Conservation (phyloP, 37 sponge, comb jelly and placozoan genomes). For the Theonella swinhoei region DNA sequence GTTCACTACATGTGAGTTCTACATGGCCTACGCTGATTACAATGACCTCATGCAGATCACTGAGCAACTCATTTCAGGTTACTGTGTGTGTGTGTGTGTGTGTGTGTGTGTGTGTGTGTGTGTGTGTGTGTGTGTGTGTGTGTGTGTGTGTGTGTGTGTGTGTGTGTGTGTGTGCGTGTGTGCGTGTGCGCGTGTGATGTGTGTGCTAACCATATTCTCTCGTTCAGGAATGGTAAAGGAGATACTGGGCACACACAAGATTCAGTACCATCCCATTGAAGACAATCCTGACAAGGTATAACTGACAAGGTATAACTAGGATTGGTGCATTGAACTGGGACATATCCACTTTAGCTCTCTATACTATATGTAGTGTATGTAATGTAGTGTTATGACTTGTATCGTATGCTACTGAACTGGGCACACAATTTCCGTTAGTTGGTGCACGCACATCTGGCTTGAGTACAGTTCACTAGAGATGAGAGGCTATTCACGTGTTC, state of each 20-base stretch:
- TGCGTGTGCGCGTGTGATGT: conserved; percentile 1
- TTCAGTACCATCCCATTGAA: conserved; percentile 87
- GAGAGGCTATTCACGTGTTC: too few species aligned
- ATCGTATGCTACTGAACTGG: too few species aligned
- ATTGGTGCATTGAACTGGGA: too few species aligned
- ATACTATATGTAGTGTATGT: too few species aligned
- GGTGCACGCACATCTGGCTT: too few species aligned
- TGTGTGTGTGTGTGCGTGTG: conserved; percentile 17
- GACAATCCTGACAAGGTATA: conserved; percentile 50
- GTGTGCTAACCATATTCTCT: neutral
- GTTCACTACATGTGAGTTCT: conserved; percentile 99
- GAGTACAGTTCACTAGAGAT: too few species aligned
- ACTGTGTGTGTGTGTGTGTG: neutral
- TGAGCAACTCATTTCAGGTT: conserved; percentile 94
- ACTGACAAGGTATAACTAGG: too few species aligned
- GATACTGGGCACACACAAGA: conserved; percentile 75
- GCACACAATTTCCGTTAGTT: too few species aligned
- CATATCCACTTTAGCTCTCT: too few species aligned
- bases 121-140: neutral
- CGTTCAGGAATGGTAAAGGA: conserved; percentile 88
- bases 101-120: neutral
- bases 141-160: conserved; percentile 9
- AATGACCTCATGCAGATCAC: conserved; percentile 96
- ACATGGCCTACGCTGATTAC: conserved; percentile 99
- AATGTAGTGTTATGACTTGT: too few species aligned